phyloP scores from a whole-genome alignment of 2,797 vertebrate species.

The Sitta carolinensis region DNA sequence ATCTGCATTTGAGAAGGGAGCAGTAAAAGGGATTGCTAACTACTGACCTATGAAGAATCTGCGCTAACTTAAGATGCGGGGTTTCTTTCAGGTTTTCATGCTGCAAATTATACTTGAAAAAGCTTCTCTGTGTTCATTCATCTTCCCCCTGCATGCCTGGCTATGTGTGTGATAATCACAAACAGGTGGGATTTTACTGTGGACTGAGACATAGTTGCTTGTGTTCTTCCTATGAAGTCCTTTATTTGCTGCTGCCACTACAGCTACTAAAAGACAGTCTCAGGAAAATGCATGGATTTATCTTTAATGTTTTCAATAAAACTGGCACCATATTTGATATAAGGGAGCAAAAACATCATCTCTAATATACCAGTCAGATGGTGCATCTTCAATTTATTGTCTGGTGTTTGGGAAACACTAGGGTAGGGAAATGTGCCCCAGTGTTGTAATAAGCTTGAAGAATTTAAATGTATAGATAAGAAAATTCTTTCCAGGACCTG shows the following conservation, averaged over 20 bases:
- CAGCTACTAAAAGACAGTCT: not conserved
- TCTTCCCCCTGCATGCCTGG: not conserved
- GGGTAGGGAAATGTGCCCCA: not conserved
- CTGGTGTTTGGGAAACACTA: not conserved
- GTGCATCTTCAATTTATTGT: not conserved
- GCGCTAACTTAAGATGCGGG: not conserved
- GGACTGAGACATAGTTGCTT: not conserved
- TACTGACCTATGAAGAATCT: not conserved
- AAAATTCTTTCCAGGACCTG: conserved; percentile 47
- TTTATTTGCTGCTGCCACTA: not conserved
- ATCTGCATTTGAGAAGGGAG: not conserved
- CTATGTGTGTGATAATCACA: conserved; percentile 1
- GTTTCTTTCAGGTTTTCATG: not conserved
- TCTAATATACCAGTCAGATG: not conserved
- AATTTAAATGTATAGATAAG: conserved; percentile 38
- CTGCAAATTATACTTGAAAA: conserved; percentile 14
- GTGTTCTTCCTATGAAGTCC: not conserved
- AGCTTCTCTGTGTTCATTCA: not conserved
- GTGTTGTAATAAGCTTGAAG: conserved; percentile 5
- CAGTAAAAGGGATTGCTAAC: not conserved
- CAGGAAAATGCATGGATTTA: not conserved
- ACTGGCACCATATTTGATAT: not conserved
- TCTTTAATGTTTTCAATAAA: not conserved
- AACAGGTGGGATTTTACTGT: conserved; percentile 1
- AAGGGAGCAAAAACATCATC: not conserved